phyloP scores from a whole-genome alignment of 2,113 vertebrate species.

The Thamnophis sirtalis region DNA sequence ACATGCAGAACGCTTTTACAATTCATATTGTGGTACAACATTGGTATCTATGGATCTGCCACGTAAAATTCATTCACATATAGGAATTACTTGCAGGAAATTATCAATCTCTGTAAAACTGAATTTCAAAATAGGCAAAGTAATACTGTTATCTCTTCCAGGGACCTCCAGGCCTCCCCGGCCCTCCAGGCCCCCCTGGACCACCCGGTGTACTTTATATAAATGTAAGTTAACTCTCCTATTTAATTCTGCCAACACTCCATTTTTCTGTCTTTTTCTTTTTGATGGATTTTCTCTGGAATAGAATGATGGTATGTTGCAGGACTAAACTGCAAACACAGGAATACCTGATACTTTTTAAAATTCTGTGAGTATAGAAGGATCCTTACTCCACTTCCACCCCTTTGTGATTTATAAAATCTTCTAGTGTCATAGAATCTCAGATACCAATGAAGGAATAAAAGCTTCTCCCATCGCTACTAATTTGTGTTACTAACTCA shows the following conservation, averaged over 20 bases:
- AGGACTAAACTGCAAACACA: not conserved
- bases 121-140: not conserved
- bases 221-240: conserved; percentile 50
- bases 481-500: not conserved
- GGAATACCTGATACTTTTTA: not conserved
- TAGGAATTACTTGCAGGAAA: not conserved
- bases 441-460: not conserved
- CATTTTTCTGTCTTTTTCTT: not conserved
- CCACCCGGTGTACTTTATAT: conserved; percentile 65
- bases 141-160: not conserved
- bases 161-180: conserved; percentile 52
- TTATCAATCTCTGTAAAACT: not conserved
- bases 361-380: not conserved
- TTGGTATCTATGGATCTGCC: not conserved
- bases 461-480: not conserved
- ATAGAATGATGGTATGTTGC: not conserved
- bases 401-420: not conserved
- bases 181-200: conserved; percentile 55
- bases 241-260: rapidly evolving
- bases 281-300: not conserved
- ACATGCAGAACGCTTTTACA: not conserved
- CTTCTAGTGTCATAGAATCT: not conserved
- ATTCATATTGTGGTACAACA: not conserved
- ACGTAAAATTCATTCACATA: not conserved
- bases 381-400: not conserved